Evolutionary conservation across 2,888 invertebrate species (phyloP).

Genomic region (Euclidia mi): DNA sequence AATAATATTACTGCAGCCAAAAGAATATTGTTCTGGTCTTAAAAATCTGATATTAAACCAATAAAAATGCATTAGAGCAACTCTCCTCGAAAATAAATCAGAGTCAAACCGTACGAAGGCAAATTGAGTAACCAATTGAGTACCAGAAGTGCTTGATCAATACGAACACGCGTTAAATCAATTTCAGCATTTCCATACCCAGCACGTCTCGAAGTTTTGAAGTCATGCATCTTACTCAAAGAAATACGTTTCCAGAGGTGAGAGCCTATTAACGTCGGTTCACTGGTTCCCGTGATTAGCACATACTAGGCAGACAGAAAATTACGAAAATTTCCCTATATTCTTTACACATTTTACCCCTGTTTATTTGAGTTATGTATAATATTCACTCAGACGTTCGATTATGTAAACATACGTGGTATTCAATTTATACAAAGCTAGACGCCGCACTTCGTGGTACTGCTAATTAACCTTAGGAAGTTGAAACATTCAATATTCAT

Average conservation of each 20-base stretch:
- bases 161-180: slow-evolving; percentile 21
- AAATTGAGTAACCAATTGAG: slow-evolving; percentile 27
- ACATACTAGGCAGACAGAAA: slow-evolving; percentile 38
- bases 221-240: slow-evolving; percentile 42
- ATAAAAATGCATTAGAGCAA: slow-evolving; percentile 12
- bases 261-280: slow-evolving; percentile 48
- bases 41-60: slow-evolving; percentile 6
- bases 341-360: slow-evolving; percentile 9
- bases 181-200: slow-evolving; percentile 19
- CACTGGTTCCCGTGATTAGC: slow-evolving; percentile 46
- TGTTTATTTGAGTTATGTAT: background rate
- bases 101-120: slow-evolving; percentile 19
- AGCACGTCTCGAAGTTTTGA: slow-evolving; percentile 27
- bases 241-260: slow-evolving; percentile 26
- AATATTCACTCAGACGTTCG: background rate
- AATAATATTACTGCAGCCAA: background rate
- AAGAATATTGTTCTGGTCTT: background rate
- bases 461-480: no score
- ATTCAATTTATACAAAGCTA: no score
- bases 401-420: no score
- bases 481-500: no score
- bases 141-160: slow-evolving; percentile 22
- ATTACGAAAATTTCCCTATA: slow-evolving; percentile 32
- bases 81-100: slow-evolving; percentile 34
- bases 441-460: no score